Base-by-base conservation (phyloP, 2,888 invertebrate species). In the Pammene aurita region DNA sequence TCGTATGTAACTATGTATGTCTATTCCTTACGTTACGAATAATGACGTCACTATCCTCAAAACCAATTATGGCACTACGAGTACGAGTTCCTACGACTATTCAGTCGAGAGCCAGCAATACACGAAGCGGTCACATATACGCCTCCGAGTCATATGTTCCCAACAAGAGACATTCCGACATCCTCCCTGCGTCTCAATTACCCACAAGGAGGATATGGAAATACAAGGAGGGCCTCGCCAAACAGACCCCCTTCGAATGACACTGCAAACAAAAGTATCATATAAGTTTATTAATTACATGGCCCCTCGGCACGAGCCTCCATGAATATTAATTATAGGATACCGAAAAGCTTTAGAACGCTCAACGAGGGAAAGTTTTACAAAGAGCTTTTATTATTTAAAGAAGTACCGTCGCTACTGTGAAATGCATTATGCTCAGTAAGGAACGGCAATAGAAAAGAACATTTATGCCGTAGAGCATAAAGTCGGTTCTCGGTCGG, bases 281-380 rank as follows among this genome's bases (percentile, higher is more conserved):
- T 92, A 92, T 92, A 92, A 92, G 92, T 92, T 92, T 92, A 92
- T 92, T 92, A 92, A 92, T 92, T 92, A 92, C 91, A 90, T 86
- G 86, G 85, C 87, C 91, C 90, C 91, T 91, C 83, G 87, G 89
- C 85, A 86, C 85, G 83, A 88, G 90, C 85, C 89, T 88, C 88
- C 91, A 92, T 92, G 92, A 92, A 92, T 92, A 92, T 91, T 92
- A 92, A 92, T 92, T 92, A 91, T 89, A 86, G 90, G 90, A 91
- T 91, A 91, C 90, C 89, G 84, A 90, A 90, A 90, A 91, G 91
- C 92, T 89, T 90, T 89, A 89, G 89, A 91, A 89, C 87, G 90
- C 90, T 91, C 89, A 90, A 91, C 90, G 84, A 92, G 92, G 92
- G 91, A 92, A 92, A 92, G 86, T 92, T 92, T 90, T 91, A 92